Evolutionary conservation across 2,888 invertebrate genomes (phyloP), one percentile per base, ranked within the genome.

Genomic region (Volucella inanis): DNA sequence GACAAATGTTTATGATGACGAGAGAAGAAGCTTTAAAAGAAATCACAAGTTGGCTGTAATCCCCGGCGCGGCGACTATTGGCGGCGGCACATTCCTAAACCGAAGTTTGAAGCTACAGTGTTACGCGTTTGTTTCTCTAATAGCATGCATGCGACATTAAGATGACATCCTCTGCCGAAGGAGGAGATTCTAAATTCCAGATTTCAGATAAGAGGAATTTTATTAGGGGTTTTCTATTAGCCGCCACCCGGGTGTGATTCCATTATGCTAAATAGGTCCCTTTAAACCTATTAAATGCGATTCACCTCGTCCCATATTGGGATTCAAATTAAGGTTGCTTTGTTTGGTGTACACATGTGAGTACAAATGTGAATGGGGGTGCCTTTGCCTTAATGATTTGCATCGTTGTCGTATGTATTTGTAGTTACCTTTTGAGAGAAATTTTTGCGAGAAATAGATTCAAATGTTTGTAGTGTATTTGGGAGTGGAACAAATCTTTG

Each of bases 221-320:
- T 84, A 85, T 85, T 77, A 77, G 76, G 85, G 85, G 85, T 85
- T 85, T 85, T 85, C 85, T 85, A 85, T 85, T 85, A 85, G 85
- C 85, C 81, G 81, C 50, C 81, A 81, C 85, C 81, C 71, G 85
- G 76, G 85, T 72, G 52, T 81, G 77, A 85, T 85, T 81, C 81
- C 85, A 85, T 85, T 85, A 85, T 85, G 85, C 85, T 85, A 85
- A 85, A 81, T 81, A 81, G 85, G 85, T 85, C 85, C 85, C 85
- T 81, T 85, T 85, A 85, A 85, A 85, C 85, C 80, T 85, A 85
- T 81, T 85, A 85, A 85, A 80, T 85, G 77, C 72, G 71, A 81
- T 81, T 85, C 85, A 85, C 85, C 72, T 77, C 76, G 61, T 68
- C 67, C 76, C 67, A 38, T 18, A 64, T 54, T 65, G 71, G 68